These are phyloP conservation scores for Drosophila asahinai DNA, from an alignment of 1,140 invertebrate species.

Conservation along the genomic window DNA sequence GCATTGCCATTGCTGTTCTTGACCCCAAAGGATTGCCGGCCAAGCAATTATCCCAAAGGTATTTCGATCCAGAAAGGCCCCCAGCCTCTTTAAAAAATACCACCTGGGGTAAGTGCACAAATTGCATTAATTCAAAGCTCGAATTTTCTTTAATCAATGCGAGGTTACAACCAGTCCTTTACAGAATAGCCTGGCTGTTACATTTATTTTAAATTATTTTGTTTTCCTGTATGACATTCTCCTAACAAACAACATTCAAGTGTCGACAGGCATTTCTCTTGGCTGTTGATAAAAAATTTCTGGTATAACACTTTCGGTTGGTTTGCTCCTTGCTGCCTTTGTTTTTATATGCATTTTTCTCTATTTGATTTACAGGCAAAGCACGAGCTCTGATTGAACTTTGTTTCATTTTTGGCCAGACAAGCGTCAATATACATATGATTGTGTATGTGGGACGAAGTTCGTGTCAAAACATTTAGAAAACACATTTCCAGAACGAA, in stretches of 20 bases:
- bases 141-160: neutral
- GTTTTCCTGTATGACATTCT: constrained; percentile 8
- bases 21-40: constrained; percentile 21
- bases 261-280: constrained; percentile 49
- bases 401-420: constrained; percentile 42
- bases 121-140: neutral
- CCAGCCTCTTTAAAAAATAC: neutral
- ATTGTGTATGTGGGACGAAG: neutral
- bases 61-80: neutral
- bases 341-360: constrained; percentile 28
- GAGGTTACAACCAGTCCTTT: neutral
- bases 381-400: constrained; percentile 46
- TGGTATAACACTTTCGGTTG: constrained; percentile 5
- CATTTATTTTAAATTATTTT: constrained; percentile 9
- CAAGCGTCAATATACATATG: constrained; percentile 1
- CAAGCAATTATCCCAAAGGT: constrained; percentile 20
- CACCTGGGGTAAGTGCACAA: neutral
- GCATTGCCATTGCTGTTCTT: constrained; percentile 34
- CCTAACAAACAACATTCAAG: constrained; percentile 46
- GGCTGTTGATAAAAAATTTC: constrained; percentile 54
- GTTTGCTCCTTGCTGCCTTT: constrained; percentile 18
- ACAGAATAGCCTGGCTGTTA: neutral
- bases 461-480: constrained; percentile 11
- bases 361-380: constrained; percentile 49
- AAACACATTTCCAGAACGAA: neutral